phyloP scores from a whole-genome alignment of 2,113 vertebrate species.

The Ceyx melanurus region DNA sequence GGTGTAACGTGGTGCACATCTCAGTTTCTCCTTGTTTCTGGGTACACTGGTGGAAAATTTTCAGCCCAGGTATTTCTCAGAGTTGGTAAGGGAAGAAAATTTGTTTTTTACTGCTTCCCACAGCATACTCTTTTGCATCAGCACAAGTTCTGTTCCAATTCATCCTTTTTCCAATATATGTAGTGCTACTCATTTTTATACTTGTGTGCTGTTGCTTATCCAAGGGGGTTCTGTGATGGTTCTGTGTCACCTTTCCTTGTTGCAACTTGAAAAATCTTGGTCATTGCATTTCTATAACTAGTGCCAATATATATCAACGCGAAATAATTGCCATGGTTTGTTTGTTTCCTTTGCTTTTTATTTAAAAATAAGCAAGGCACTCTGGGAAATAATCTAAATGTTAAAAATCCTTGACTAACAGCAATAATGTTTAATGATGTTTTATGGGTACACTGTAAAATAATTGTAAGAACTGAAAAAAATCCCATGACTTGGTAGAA shows the following conservation, averaged over 20 bases:
- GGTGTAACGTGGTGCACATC: fast-evolving
- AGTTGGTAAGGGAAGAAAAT: not conserved
- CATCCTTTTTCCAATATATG: fast-evolving
- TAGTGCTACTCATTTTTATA: not conserved
- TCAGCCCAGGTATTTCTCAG: not conserved
- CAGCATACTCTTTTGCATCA: not conserved
- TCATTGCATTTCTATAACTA: not conserved
- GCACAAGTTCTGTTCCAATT: not conserved
- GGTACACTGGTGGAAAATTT: not conserved
- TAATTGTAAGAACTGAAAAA: not conserved
- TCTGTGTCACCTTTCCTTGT: not conserved
- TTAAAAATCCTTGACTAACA: not conserved
- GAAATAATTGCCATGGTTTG: not conserved
- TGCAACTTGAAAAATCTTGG: not conserved
- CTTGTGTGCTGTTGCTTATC: fast-evolving
- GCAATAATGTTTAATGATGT: fast-evolving
- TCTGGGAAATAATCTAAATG: not conserved
- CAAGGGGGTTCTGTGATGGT: not conserved
- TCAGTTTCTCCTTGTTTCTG: not conserved
- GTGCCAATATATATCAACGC: fast-evolving
- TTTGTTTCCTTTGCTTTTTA: not conserved
- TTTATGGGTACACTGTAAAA: not conserved
- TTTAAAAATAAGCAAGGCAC: not conserved
- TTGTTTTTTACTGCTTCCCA: not conserved
- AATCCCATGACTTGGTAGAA: not conserved